Evolutionary conservation across 2,888 invertebrate species (phyloP).

Genomic region (Lasioglossum villosulum): DNA sequence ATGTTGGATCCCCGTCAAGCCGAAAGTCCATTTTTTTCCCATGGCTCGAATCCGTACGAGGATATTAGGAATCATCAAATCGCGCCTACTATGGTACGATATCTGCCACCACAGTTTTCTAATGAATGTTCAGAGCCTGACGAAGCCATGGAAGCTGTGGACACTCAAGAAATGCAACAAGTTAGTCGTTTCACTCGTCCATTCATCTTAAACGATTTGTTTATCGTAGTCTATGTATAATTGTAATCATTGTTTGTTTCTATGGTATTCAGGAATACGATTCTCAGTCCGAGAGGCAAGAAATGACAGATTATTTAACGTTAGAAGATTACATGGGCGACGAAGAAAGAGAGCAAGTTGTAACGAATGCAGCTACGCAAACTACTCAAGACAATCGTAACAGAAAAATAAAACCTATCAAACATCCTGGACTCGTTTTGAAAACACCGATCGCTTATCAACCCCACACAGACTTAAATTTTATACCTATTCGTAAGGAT

Average conservation of each 20-base stretch:
- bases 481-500: constrained; percentile 94
- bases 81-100: constrained; percentile 82
- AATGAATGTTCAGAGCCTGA: constrained; percentile 83
- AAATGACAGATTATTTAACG: constrained; percentile 83
- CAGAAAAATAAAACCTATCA: constrained; percentile 90
- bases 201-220: no score
- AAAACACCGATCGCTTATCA: constrained; percentile 93
- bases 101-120: constrained; percentile 80
- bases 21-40: constrained; percentile 82
- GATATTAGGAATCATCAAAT: constrained; percentile 83
- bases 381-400: constrained; percentile 86
- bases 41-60: constrained; percentile 80
- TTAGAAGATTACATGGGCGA: constrained; percentile 85
- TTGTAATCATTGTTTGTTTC: constrained; percentile 1
- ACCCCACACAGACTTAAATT: constrained; percentile 92
- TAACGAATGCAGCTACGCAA: constrained; percentile 86
- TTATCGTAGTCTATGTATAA: constrained; percentile 10
- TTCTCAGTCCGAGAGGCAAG: constrained; percentile 77
- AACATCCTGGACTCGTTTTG: constrained; percentile 90
- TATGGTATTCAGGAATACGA: constrained; percentile 75
- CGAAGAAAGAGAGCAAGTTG: constrained; percentile 83
- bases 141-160: constrained; percentile 82
- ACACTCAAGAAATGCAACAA: constrained; percentile 81
- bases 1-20: constrained; percentile 83
- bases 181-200: constrained; percentile 63